Conservation (phyloP, 2,113 vertebrate genomes). For the Pantherophis guttatus region DNA sequence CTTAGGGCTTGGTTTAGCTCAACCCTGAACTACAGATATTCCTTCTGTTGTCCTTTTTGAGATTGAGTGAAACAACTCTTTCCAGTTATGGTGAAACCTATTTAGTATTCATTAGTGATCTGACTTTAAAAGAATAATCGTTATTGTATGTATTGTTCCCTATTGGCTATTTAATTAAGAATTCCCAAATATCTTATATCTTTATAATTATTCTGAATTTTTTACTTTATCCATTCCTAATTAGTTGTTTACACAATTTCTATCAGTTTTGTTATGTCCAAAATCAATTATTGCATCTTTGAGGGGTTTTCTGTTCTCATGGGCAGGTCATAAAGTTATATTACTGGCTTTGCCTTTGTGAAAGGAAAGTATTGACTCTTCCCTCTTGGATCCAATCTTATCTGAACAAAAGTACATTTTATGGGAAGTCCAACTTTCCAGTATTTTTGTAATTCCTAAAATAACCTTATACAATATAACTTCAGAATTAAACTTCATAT, state of each 20-base stretch:
- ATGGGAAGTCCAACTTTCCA: neutral
- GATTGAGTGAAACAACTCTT: neutral
- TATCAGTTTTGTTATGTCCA: neutral
- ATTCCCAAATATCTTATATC: neutral
- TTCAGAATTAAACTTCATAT: constrained; percentile 14
- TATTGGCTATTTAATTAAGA: neutral
- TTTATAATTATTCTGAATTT: neutral
- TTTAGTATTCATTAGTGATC: neutral
- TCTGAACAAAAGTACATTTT: neutral
- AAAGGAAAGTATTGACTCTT: neutral
- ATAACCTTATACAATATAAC: neutral
- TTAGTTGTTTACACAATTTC: neutral
- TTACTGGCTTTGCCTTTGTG: neutral
- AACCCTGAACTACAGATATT: neutral
- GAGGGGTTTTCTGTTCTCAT: neutral
- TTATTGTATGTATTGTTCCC: neutral
- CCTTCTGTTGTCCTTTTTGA: neutral
- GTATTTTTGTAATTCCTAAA: constrained; percentile 6
- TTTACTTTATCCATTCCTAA: neutral
- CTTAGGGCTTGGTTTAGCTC: neutral
- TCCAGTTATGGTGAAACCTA: neutral
- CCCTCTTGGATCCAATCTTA: neutral
- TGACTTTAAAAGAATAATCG: neutral
- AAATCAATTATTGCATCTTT: neutral
- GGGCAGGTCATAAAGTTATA: neutral